Evolutionary conservation across 2,888 invertebrate genomes (phyloP).

Genomic region (Griposia aprilina): DNA sequence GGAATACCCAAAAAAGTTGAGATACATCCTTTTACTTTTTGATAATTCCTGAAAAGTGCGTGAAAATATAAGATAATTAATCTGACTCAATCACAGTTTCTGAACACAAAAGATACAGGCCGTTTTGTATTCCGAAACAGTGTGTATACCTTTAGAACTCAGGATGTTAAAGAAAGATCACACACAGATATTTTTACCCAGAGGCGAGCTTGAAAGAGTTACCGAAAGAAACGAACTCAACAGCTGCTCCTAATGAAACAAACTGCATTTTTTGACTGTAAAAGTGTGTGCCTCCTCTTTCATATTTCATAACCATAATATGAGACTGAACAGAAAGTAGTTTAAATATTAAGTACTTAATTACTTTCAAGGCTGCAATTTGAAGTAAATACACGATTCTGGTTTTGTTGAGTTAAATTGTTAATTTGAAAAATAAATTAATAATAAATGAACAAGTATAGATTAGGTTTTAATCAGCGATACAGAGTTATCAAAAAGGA

Average conservation of each 20-base stretch:
- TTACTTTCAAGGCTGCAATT: constrained; percentile 58
- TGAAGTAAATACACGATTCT: constrained; percentile 34
- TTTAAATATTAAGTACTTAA: constrained; percentile 40
- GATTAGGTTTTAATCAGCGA: not conserved
- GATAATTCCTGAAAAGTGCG: not conserved
- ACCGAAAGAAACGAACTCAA: constrained; percentile 74
- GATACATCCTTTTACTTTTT: not conserved
- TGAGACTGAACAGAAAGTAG: constrained; percentile 62
- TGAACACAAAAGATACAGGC: constrained; percentile 8
- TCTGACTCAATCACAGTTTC: not conserved
- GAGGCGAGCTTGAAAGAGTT: constrained; percentile 80
- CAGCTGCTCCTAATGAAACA: constrained; percentile 77
- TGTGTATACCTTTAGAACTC: constrained; percentile 34
- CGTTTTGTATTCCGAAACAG: constrained; percentile 20
- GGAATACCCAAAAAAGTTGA: not conserved
- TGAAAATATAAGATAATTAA: constrained; percentile 13
- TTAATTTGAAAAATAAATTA: not conserved
- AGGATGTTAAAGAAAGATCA: constrained; percentile 76
- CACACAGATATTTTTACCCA: constrained; percentile 81
- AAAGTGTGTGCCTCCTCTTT: constrained; percentile 56
- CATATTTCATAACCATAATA: constrained; percentile 58
- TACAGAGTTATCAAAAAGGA: not conserved
- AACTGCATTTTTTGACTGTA: constrained; percentile 67
- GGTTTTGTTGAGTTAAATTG: constrained; percentile 34
- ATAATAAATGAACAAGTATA: not conserved